Base-by-base conservation (phyloP, 2,888 invertebrate genomes). In the Caenorhabditis parvicauda region DNA sequence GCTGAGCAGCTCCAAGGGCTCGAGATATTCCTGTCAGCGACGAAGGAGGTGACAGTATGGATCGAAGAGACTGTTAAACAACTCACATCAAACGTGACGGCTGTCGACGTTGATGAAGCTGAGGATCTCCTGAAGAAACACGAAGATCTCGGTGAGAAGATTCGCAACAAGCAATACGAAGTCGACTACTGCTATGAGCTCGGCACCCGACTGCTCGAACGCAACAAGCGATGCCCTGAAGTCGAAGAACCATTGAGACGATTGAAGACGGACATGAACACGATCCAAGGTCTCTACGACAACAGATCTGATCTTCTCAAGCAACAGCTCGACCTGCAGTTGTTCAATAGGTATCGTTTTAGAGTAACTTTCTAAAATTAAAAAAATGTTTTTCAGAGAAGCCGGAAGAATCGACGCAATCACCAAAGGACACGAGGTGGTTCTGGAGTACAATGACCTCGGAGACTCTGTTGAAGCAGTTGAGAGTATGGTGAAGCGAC, bases 331-430 rank as follows among this genome's bases (percentile, higher is more conserved):
- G 90, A 93, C 72, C 84, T 95, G 59, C 92, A 84, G 81, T 87
- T 89, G 67, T 93, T 94, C 84, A 92, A 92, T 83, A 88, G n/a
- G n/a, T n/a, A n/a, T n/a, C n/a, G n/a, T n/a, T n/a, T n/a, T n/a
- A n/a, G n/a, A n/a, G n/a, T n/a, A n/a, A n/a, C n/a, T n/a, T n/a
- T n/a, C n/a, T n/a, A n/a, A n/a, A n/a, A n/a, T n/a, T n/a, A n/a
- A n/a, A n/a, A n/a, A n/a, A n/a, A n/a, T n/a, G n/a, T n/a, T n/a
- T n/a, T n/a, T n/a, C n/a, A n/a, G 92, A 37, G 96, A 96, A 82
- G 94, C 94, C 0, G 95, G 96, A 82, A 91, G 94, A 82, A 91
- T 96, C 65, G 95, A 96, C 83, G 92, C 95, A 0, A 89, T 90
- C 12, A 92, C 91, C 46, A 90, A 91, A 52, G 90, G 92, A 17